Base-by-base conservation (phyloP, 2,888 invertebrate genomes). In the Chaitophorus viminalis region DNA sequence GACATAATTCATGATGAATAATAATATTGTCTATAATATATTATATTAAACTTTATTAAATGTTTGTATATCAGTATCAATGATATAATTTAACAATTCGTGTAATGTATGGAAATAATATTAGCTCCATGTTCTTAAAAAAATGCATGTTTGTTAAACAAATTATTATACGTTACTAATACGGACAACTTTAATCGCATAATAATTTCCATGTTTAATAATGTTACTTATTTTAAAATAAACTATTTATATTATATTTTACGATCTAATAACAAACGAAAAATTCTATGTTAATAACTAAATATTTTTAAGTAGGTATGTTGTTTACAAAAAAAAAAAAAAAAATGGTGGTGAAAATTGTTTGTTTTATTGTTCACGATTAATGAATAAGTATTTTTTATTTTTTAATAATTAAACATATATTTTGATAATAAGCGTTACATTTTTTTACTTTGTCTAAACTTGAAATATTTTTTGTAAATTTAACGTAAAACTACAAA, bases 131-230 rank as follows among this genome's bases (percentile, higher is more conserved):
- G 31, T 70, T 2, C 31, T 9, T 17, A 18, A 31, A 70, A 70
- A 18, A 17, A 31, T 29, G 17, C 5, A 25, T 31, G 1, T 25
- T 18, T 29, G 21, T 39, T 5, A 81, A 29, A 68, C 33, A 82
- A 82, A 82, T 36, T 54, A 82, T 82, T 82, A 82, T 82, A 82
- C 82, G 74, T 74, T 60, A 74, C 74, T 82, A 82, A n/a, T 74
- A 29, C 6, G 54, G 29, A 54, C 46, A 82, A 52, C 54, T 82
- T 82, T 29, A 82, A 82, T 82, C 74, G 74, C 74, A 82, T 82
- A 82, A 82, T 82, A 74, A 54, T 82, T 82, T 82, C 21, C 3
- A 70, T 31, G 0, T 21, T 60, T 21, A 18, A 60, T 25, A 21
- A 60, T 60, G 18, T 54, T 54, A 52, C 3, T 2, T 52, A 8